A percentile compares a stretch with the other conserved stretches of the same genome.
These are phyloP conservation scores for Epizoanthus fatuus DNA, from an alignment of 92 coral and sea anemone species.

Conservation along the genomic window DNA sequence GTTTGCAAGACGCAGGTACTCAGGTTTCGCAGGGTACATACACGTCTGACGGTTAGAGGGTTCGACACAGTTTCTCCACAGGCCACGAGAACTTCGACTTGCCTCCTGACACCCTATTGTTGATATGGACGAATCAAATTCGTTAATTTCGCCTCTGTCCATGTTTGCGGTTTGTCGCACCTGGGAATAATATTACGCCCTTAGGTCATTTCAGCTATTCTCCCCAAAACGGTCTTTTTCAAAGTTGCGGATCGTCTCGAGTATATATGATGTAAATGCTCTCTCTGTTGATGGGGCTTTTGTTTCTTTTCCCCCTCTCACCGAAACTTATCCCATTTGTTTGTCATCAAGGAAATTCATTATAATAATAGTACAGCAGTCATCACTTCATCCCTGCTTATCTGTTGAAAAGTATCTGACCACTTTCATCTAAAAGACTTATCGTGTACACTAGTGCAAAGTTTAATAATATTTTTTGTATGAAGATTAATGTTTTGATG, in stretches of 20 bases:
- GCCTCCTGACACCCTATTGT: slow-evolving; percentile 43
- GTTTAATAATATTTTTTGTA: slow-evolving; percentile 5
- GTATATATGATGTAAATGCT: background rate
- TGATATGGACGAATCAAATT: slow-evolving; percentile 35
- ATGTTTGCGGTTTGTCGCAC: slow-evolving; percentile 35
- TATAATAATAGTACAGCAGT: background rate
- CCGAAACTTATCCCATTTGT: slow-evolving; percentile 16
- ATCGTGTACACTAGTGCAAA: background rate
- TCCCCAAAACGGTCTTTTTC: background rate
- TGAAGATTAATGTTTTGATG: background rate
- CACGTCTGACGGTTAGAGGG: slow-evolving; percentile 9
- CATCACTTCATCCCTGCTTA: background rate
- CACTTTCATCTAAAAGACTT: background rate
- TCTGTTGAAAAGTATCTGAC: background rate
- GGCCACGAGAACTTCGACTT: slow-evolving; percentile 3
- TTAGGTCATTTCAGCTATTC: slow-evolving; percentile 21
- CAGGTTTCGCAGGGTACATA: background rate
- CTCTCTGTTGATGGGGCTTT: background rate
- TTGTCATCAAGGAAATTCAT: background rate
- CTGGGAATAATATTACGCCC: slow-evolving; percentile 47
- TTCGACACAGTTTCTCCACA: slow-evolving; percentile 4
- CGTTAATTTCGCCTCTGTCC: slow-evolving; percentile 24
- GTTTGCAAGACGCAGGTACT: background rate
- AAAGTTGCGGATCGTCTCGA: slow-evolving; percentile 14
- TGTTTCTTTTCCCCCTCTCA: background rate